phyloP scores from a whole-genome alignment of 1,140 invertebrate genomes.

The Diuraphis noxia region DNA sequence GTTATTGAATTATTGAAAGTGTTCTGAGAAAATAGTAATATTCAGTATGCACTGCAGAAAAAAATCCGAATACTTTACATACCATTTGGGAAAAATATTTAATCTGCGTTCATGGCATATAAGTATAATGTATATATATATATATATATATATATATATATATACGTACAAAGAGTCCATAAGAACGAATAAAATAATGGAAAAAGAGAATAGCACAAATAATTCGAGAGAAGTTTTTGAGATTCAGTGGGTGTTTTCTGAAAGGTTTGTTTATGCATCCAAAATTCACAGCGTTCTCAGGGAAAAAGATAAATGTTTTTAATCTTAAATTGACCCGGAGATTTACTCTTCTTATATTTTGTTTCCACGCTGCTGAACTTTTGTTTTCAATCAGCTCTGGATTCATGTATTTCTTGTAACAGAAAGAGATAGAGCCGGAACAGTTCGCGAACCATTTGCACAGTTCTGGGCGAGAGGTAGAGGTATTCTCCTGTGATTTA shows the following conservation, averaged over 20 bases:
- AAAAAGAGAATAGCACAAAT: background rate
- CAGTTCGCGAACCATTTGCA: background rate
- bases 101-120: background rate
- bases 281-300: background rate
- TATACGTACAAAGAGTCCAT: background rate
- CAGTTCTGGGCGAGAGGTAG: background rate
- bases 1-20: background rate
- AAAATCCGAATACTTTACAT: background rate
- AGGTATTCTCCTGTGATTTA: conserved; percentile 47
- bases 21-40: background rate
- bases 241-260: conserved; percentile 9
- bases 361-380: conserved; percentile 45
- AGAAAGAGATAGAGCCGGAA: background rate
- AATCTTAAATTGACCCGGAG: conserved; percentile 50
- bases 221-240: conserved; percentile 29
- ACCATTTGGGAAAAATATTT: background rate
- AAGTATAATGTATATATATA: no score
- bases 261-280: conserved; percentile 40
- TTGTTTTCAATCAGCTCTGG: conserved; percentile 49
- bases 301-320: conserved; percentile 53
- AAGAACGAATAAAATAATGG: background rate
- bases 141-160: background rate
- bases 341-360: conserved; percentile 48
- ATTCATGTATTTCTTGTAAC: conserved; percentile 1
- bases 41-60: background rate